Base-by-base conservation (phyloP, 2,113 vertebrate species). In the Pedetes capensis region DNA sequence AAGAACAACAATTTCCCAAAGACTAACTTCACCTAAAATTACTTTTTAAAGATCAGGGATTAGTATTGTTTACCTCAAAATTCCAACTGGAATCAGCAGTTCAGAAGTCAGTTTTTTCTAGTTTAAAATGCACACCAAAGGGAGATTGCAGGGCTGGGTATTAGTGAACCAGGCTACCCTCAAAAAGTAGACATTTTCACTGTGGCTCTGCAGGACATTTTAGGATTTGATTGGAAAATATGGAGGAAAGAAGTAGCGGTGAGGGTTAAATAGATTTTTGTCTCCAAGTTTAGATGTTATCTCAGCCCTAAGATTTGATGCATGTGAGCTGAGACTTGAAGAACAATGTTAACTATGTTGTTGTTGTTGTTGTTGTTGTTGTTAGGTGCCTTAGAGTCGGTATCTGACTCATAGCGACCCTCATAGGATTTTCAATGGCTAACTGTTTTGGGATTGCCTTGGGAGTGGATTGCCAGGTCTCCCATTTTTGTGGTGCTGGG, bases 81-180 rank as follows among this genome's bases (percentile, higher is more conserved):
- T 89, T 84, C 55, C 61, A 39, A 20, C 39, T 11, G 25, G 29
- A 86, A 49, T 8, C 27, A 18, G 7, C 61, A 14, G 49, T 68
- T 80, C 44, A 71, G 75, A 63, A 89, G 87, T 74, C 69, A 74
- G 53, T 57, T 39, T 91, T 94, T 84, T 95, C 84, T 81, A 29
- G 29, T 53, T 89, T 84, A 55, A 76, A 94, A 63, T 32, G 39
- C 9, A 13, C 10, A 47, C 39, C 25, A 22, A 27, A 59, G 44
- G 39, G 14, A 12, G n/a, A n/a, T 22, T 76, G n/a, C 2, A 82
- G 32, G 8, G 20, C 66, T 90, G 29, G 18, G 8, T 9, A 3
- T 39, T 71, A 34, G 57, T 37, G 22, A 94, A 75, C 14, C 0
- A 0, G 13, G 55, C 29, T 88, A 44, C 14, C 72, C 22, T 80